Evolutionary conservation across 2,888 invertebrate species (phyloP), one percentile per base, ranked within the genome.

Genomic region (Agonopterix arenella): DNA sequence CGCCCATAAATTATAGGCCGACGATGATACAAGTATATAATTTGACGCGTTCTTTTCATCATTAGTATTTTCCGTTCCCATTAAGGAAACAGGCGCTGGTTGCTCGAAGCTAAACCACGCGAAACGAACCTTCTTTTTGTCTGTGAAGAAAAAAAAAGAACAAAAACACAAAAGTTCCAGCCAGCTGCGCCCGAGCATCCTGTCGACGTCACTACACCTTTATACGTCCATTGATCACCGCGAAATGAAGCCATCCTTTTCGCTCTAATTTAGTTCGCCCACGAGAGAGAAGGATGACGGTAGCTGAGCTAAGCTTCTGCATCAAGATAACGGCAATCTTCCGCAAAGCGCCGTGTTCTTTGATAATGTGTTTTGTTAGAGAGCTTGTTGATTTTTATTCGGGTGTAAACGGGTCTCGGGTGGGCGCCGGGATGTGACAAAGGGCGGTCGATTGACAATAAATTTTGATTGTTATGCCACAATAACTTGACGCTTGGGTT

Each of bases 161-260:
- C 62, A 75, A 80, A 77, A 78, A 81, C 62, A 76, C 73, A 74
- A 84, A 81, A 74, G 80, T 82, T 79, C 81, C 83, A 84, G 73
- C 84, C 88, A 88, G 86, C 86, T 88, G 88, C 88, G 84, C 79
- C 66, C 67, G 82, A 68, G 85, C 85, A 86, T 88, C 86, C 88
- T 86, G 86, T 83, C 80, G 71, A 79, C 81, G 79, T 83, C 79
- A 82, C 76, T 71, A 73, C 74, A 81, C 77, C 73, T 84, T 80
- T 79, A 77, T 77, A 70, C 76, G 69, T 73, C 75, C 77, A 82
- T 81, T 80, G 76, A 82, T 78, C 76, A 76, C 66, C 59, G 61
- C 62, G 63, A 28, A 5, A 28, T 78, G 68, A 54, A 49, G 58
- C 70, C 66, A 64, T 86, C 84, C 75, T 72, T 76, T 70, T 60